Base-by-base conservation (phyloP, 2,113 vertebrate genomes). In the Neomonachus schauinslandi region DNA sequence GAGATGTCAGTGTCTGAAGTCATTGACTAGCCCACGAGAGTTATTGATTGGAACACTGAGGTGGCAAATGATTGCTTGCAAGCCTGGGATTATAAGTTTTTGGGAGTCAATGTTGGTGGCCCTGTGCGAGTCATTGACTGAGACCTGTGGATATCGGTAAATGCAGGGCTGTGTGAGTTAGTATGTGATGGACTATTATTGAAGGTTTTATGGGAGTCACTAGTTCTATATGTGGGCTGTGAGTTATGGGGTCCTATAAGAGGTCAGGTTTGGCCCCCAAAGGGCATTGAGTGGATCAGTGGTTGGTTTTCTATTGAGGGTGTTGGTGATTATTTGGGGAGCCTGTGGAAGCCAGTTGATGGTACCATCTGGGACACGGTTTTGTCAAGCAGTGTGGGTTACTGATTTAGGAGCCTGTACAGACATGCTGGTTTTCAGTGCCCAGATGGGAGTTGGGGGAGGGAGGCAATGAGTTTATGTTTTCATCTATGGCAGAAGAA, bases 261-360 rank as follows among this genome's bases (percentile, higher is more conserved):
- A 53, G 49, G 72, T 86, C 63, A 86, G 18, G 18, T 81, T 90
- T 89, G 89, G 8, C 46, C 28, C 63, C 65, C 19, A 51, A 49
- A n/a, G 59, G 24, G 7, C 55, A 31, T 13, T 69, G n/a, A 95
- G 26, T 49, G 79, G 53, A 85, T 74, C 24, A 51, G 12, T 93
- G 42, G 72, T 67, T 53, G 82, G 61, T 91, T 87, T 97, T 80
- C 46, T 76, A 26, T 86, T 81, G 69, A 92, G 42, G 88, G 26
- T 69, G 13, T 69, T 97, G 67, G 55, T 92, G 92, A 79, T 92
- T 91, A 91, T 88, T 96, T 72, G 53, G 91, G 63, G 69, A 84
- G 46, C n/a, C 91, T 88, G 0, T 91, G 53, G 46, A 97, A 89
- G 83, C 82, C 33, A 77, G 18, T 46, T 82, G 63, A 77, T 86